Evolutionary conservation across 1,140 invertebrate genomes (phyloP).

Genomic region (Oreohelix idahoensis): DNA sequence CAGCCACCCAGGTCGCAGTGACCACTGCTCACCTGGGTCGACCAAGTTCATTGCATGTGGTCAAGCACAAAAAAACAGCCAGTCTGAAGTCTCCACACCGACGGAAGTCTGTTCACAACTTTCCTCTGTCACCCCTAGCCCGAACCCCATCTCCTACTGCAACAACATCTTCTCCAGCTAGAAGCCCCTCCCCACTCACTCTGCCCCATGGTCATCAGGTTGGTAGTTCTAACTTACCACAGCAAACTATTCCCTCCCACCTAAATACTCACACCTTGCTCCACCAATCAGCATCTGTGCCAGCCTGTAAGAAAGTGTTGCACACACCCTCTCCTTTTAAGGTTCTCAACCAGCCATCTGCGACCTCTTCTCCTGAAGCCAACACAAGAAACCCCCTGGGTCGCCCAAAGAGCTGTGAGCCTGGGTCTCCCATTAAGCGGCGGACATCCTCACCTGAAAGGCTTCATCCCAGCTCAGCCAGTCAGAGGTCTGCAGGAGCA

Average conservation of each 20-base stretch:
- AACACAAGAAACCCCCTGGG: constrained; percentile 80
- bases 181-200: constrained; percentile 86
- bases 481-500: constrained; percentile 48
- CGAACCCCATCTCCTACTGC: constrained; percentile 94
- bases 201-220: constrained; percentile 77
- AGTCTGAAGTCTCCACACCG: constrained; percentile 85
- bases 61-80: constrained; percentile 86
- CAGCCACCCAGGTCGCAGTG: constrained; percentile 76
- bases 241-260: constrained; percentile 65
- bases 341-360: background rate
- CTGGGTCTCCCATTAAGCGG: constrained; percentile 89
- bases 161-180: constrained; percentile 81
- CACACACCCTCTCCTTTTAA: constrained; percentile 51
- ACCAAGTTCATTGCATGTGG: constrained; percentile 93
- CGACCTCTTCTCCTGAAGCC: background rate
- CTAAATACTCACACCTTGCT: constrained; percentile 73
- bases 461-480: constrained; percentile 74
- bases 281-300: constrained; percentile 63
- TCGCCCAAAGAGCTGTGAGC: constrained; percentile 85
- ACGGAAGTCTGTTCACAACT: constrained; percentile 94
- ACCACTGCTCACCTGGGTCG: constrained; percentile 74
- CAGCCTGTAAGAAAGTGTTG: constrained; percentile 61
- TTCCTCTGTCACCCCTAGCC: constrained; percentile 93
- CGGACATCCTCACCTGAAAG: constrained; percentile 91
- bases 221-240: constrained; percentile 60